phyloP scores from a whole-genome alignment of 2,888 invertebrate genomes.

The Drosophila barbarae region DNA sequence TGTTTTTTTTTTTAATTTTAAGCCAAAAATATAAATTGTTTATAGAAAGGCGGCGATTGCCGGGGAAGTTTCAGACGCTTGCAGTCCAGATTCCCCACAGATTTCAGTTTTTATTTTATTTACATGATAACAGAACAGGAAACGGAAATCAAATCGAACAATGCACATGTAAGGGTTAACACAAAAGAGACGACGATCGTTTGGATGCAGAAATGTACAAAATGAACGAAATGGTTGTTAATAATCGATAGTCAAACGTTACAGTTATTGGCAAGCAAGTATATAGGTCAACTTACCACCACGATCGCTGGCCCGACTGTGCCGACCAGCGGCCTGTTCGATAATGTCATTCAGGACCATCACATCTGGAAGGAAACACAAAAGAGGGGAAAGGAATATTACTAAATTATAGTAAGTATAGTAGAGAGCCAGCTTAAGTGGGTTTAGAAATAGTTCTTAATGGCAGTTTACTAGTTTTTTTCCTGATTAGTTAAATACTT shows the following conservation, averaged over 20 bases:
- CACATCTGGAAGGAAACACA: slow-evolving; percentile 85
- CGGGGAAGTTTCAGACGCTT: slow-evolving; percentile 3
- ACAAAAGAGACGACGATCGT: slow-evolving; percentile 60
- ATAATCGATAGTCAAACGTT: slow-evolving; percentile 28
- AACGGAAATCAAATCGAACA: slow-evolving; percentile 39
- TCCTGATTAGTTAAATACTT: too few species aligned
- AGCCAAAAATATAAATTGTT: slow-evolving; percentile 23
- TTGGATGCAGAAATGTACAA: slow-evolving; percentile 55
- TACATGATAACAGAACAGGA: slow-evolving; percentile 33
- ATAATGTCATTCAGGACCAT: slow-evolving; percentile 98
- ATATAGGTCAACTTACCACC: slow-evolving; percentile 85
- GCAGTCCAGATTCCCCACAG: neutral
- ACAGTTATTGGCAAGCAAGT: slow-evolving; percentile 23
- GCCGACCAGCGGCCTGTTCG: slow-evolving; percentile 95
- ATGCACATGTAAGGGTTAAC: slow-evolving; percentile 53
- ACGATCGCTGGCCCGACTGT: slow-evolving; percentile 91
- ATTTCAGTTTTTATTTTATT: slow-evolving; percentile 28
- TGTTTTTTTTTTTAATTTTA: neutral
- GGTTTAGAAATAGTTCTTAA: too few species aligned
- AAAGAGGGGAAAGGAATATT: neutral
- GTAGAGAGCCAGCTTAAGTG: neutral
- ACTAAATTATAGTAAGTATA: neutral
- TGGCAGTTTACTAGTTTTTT: too few species aligned
- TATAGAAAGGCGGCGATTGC: neutral
- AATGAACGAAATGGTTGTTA: slow-evolving; percentile 53